These are phyloP conservation scores for Apeltes quadracus DNA, from an alignment of 2,113 vertebrate species.

Conservation along the genomic window DNA sequence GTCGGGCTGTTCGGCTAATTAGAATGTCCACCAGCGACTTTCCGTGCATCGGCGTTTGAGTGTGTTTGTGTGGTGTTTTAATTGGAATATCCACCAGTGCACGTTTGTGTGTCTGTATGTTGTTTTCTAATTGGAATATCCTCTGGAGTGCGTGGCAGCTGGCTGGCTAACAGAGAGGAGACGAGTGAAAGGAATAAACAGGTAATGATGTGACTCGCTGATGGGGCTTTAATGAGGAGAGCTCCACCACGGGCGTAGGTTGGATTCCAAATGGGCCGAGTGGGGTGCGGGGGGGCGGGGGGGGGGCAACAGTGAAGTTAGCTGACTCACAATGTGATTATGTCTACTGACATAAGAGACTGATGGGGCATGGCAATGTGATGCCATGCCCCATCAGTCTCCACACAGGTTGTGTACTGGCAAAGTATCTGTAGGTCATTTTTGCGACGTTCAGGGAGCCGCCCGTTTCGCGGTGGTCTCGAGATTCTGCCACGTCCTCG, in stretches of 20 bases:
- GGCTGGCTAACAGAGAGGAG: constrained; percentile 61
- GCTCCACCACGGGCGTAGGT: constrained; percentile 54
- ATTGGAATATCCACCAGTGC: constrained; percentile 64
- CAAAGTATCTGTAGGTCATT: neutral
- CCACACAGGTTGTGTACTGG: neutral
- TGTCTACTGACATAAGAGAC: no score
- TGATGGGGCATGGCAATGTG: no score
- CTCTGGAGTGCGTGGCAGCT: constrained; percentile 72
- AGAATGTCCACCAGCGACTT: constrained; percentile 51
- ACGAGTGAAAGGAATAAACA: constrained; percentile 63
- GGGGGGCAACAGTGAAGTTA: constrained; percentile 10
- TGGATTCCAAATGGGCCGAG: constrained; percentile 12
- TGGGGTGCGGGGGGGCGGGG: neutral
- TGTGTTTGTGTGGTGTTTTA: constrained; percentile 55
- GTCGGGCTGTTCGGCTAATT: constrained; percentile 51
- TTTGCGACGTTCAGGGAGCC: neutral
- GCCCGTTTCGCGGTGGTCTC: neutral
- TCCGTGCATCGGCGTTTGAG: constrained; percentile 20
- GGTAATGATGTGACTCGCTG: constrained; percentile 75
- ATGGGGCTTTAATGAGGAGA: constrained; percentile 73
- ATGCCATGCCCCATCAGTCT: no score
- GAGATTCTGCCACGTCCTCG: neutral
- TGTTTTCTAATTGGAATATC: constrained; percentile 73
- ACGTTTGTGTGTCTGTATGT: constrained; percentile 56
- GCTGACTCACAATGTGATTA: constrained; percentile 15